These are phyloP conservation scores for Otus sunia DNA, from an alignment of 2,113 vertebrate species.

Conservation along the genomic window DNA sequence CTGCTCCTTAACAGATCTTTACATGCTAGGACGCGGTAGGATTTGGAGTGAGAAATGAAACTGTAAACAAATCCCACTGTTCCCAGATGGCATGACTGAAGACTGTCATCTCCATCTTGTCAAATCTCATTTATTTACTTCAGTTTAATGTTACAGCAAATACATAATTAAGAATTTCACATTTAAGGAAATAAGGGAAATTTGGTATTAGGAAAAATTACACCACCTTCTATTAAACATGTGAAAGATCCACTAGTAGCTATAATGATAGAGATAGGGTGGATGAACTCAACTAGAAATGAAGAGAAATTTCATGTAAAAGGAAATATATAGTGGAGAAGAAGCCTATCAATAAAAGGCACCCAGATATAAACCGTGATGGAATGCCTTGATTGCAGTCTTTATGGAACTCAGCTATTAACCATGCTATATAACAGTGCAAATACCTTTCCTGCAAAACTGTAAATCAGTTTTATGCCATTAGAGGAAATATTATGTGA, in stretches of 20 bases:
- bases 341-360: not conserved
- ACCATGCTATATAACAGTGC: not conserved
- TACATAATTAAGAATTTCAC: not conserved
- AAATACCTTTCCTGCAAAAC: not conserved
- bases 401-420: conserved; percentile 1
- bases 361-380: not conserved
- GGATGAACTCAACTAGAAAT: not conserved
- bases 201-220: not conserved
- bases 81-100: conserved; percentile 44
- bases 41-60: conserved; percentile 25
- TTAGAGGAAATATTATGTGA: not conserved
- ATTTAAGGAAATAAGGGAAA: not conserved
- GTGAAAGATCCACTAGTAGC: not conserved
- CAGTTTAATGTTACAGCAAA: not conserved
- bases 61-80: conserved; percentile 50
- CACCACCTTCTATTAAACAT: not conserved
- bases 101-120: conserved; percentile 28
- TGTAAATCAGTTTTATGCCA: not conserved
- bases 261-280: not conserved
- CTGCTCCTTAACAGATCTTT: not conserved
- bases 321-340: not conserved
- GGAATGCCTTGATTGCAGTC: not conserved
- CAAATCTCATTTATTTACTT: conserved; percentile 24
- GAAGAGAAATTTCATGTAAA: not conserved
- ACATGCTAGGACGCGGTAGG: not conserved